These are phyloP conservation scores for Pholis gunnellus DNA, from an alignment of 2,113 vertebrate species.

Conservation along the genomic window DNA sequence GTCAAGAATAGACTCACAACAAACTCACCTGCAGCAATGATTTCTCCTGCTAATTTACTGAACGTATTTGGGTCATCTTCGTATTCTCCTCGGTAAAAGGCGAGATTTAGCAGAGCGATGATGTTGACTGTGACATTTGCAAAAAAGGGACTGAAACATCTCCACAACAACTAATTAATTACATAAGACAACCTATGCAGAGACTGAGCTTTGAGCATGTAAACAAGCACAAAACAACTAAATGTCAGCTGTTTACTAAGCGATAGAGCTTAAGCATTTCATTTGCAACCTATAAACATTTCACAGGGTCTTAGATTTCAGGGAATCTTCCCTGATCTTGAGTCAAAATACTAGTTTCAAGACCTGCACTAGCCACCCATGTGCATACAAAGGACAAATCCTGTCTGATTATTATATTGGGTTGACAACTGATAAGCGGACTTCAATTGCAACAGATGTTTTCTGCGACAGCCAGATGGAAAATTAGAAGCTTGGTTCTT, in stretches of 20 bases:
- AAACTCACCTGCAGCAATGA: constrained; percentile 13
- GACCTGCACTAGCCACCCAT: background rate
- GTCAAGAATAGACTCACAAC: constrained; percentile 1
- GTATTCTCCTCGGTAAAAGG: background rate
- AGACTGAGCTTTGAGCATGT: background rate
- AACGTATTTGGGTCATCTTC: constrained; percentile 11
- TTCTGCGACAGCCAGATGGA: constrained; percentile 55
- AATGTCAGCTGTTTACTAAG: background rate
- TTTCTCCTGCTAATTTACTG: constrained; percentile 8
- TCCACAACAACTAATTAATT: background rate
- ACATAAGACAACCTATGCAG: background rate
- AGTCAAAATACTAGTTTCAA: constrained; percentile 29
- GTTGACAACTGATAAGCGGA: constrained; percentile 51
- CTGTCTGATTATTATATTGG: constrained; percentile 38
- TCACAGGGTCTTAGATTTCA: constrained; percentile 7
- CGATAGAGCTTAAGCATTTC: constrained; percentile 1
- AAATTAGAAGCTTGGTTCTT: constrained; percentile 42
- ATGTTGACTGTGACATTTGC: background rate
- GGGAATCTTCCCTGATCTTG: constrained; percentile 6
- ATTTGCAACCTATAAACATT: constrained; percentile 14
- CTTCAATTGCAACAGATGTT: constrained; percentile 53
- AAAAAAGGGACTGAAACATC: constrained; percentile 5
- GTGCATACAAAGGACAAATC: constrained; percentile 8
- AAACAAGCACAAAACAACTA: background rate
- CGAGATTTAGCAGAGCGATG: constrained; percentile 3